Evolutionary conservation across 2,797 vertebrate species (phyloP).

Genomic region (Sebastes trivittatus): DNA sequence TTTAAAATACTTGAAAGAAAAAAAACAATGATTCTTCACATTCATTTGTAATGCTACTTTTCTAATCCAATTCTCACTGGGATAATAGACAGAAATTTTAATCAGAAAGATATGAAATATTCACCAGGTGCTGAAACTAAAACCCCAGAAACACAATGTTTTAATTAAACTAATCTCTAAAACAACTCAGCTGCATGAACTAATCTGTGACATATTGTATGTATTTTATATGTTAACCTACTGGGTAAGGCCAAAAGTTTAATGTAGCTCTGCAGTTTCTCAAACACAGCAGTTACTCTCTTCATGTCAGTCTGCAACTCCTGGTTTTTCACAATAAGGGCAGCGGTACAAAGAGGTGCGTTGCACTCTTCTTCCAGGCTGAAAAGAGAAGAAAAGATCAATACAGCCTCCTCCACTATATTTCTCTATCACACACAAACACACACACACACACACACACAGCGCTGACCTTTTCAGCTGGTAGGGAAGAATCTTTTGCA

Average conservation of each 20-base stretch:
- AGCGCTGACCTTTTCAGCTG: slow-evolving; percentile 93
- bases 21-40: not conserved
- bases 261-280: slow-evolving; percentile 92
- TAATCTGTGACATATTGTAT: not conserved
- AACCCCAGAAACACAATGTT: not conserved
- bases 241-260: slow-evolving; percentile 92
- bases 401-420: slow-evolving; percentile 3
- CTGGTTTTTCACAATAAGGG: slow-evolving; percentile 87
- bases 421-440: not conserved
- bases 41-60: not conserved
- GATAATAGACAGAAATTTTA: slow-evolving; percentile 41
- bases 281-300: slow-evolving; percentile 89
- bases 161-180: not conserved
- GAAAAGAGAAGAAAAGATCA: slow-evolving; percentile 41
- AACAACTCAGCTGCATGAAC: not conserved
- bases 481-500: slow-evolving; percentile 97
- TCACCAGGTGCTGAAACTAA: slow-evolving; percentile 47
- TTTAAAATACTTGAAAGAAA: not conserved
- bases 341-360: slow-evolving; percentile 89
- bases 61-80: not conserved
- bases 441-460: not conserved
- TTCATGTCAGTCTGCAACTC: slow-evolving; percentile 91
- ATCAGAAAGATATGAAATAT: not conserved
- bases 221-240: slow-evolving; percentile 75
- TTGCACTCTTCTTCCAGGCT: slow-evolving; percentile 97